A percentile compares a stretch with the other conserved stretches of the same genome.
Conservation (phyloP, 2,888 invertebrate genomes). For the Agrotis ipsilon region DNA sequence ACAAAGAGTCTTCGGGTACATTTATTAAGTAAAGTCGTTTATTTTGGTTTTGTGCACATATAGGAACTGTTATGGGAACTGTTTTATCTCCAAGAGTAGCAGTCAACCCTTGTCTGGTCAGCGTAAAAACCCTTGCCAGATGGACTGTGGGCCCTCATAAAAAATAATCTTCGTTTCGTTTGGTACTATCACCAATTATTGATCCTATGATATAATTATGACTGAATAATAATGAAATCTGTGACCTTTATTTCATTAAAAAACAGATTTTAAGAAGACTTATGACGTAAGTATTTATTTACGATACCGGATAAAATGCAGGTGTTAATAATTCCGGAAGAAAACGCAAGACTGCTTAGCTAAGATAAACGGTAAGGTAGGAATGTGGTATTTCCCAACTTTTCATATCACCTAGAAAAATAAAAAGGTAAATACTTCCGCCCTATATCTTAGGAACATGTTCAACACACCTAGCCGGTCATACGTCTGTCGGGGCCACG, state of each 20-base stretch:
- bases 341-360: not conserved
- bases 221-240: too few species aligned
- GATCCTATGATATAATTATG: too few species aligned
- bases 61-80: too few species aligned
- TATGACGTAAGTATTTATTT: not conserved
- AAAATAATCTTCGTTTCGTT: too few species aligned
- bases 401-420: constrained; percentile 4
- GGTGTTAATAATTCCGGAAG: constrained; percentile 19
- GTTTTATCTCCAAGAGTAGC: too few species aligned
- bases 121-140: too few species aligned
- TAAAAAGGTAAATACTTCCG: constrained; percentile 13
- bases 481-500: constrained; percentile 25
- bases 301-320: not conserved
- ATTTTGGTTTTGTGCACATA: too few species aligned
- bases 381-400: constrained; percentile 36
- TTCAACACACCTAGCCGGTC: constrained; percentile 9
- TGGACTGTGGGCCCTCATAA: too few species aligned
- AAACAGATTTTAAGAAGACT: not conserved
- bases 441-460: constrained; percentile 18
- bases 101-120: too few species aligned
- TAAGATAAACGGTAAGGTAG: not conserved
- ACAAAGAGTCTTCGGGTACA: too few species aligned
- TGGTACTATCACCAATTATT: too few species aligned
- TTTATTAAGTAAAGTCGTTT: too few species aligned
- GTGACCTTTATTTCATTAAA: not conserved